Evolutionary conservation across 2,888 invertebrate genomes (phyloP), one percentile per base, ranked within the genome.

Genomic region (Drosophila quasianomalipes): DNA sequence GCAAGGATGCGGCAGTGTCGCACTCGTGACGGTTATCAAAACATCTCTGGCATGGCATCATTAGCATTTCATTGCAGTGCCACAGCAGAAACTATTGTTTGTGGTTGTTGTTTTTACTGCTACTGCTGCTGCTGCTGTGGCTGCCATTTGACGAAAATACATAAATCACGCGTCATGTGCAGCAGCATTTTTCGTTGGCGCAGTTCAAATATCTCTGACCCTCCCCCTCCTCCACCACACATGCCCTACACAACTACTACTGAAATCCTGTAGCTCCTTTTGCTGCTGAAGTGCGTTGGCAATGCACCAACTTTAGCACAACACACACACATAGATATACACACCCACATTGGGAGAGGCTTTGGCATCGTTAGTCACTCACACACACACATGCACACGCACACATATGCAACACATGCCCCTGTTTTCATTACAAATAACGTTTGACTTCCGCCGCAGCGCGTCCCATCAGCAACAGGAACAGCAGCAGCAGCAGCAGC

Each of bases 381-480:
- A 65, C 12, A 28, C 19, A 55, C 39, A n/a, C n/a, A 33, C 39
- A 55, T 47, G 28, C 26, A 57, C 49, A 53, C 41, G 64, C 47
- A 60, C n/a, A 55, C 22, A 74, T 63, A 74, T 74, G 71, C 78
- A 83, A 76, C 89, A 90, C 87, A 86, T 90, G 86, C 76, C 91
- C 85, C 91, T 90, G 88, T 87, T 87, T 87, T 87, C 87, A 89
- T 87, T 90, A 89, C 91, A 90, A 89, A 90, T 90, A 89, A 87
- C 91, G 87, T 87, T 87, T 90, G 91, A 90, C 87, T 87, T 87
- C 91, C 89, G 91, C 82, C 82, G 82, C 89, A 89, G 69, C 86
- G 70, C 66, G 60, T 71, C 65, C 70, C 77, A 76, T 65, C 71
- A 70, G 67, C 55, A 66, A 19, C 51, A 64, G 67, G 31, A 41